A percentile compares a stretch with the other conserved stretches of the same genome.
These are phyloP conservation scores for Hydropsyche tenuis DNA, from an alignment of 1,140 invertebrate species.

Conservation along the genomic window DNA sequence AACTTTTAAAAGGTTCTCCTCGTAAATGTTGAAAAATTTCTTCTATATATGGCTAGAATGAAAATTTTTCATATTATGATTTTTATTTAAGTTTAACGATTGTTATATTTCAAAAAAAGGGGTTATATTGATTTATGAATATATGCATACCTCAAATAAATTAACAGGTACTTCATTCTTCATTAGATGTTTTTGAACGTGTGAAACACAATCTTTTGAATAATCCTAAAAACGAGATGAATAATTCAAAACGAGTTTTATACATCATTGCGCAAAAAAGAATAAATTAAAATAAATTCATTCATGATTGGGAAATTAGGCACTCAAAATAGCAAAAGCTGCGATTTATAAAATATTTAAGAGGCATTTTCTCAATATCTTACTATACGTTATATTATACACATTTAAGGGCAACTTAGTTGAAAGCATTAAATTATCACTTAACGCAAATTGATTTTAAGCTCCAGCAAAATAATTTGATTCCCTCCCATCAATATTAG, in stretches of 20 bases:
- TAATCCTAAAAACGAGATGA: conserved; percentile 97
- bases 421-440: conserved; percentile 17
- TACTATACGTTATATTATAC: too few relatives aligned
- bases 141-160: conserved; percentile 89
- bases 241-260: too few relatives aligned
- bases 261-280: too few relatives aligned
- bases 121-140: conserved; percentile 3
- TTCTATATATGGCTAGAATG: conserved; percentile 92
- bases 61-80: not conserved
- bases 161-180: conserved; percentile 95
- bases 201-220: conserved; percentile 93
- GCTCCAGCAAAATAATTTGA: conserved; percentile 8
- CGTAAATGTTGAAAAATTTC: conserved; percentile 98
- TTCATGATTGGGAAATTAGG: too few relatives aligned
- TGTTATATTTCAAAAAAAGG: conserved; percentile 3
- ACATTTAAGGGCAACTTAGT: not conserved
- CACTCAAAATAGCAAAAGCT: too few relatives aligned
- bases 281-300: too few relatives aligned
- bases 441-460: conserved; percentile 4
- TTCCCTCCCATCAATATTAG: not conserved
- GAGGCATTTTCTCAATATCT: too few relatives aligned
- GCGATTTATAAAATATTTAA: too few relatives aligned
- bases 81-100: not conserved
- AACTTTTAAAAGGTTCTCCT: conserved; percentile 96
- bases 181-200: conserved; percentile 97